phyloP scores from a whole-genome alignment of 2,797 vertebrate species.

The Protonibea diacanthus region DNA sequence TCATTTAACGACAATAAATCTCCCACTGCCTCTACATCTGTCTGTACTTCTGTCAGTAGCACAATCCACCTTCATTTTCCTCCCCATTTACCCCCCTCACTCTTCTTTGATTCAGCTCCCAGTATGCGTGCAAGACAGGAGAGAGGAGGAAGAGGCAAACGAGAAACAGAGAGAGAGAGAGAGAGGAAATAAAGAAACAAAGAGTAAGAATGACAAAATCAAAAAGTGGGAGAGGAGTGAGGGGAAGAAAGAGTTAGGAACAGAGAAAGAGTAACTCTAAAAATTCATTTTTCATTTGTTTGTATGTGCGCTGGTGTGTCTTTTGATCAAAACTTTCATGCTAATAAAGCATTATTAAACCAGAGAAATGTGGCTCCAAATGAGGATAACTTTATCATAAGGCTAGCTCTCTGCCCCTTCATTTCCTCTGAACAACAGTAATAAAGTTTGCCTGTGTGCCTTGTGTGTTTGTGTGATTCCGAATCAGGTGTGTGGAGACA shows the following conservation, averaged over 20 bases:
- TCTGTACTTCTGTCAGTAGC: background rate
- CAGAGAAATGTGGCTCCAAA: background rate
- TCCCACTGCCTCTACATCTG: background rate
- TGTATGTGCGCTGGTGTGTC: background rate
- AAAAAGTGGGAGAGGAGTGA: background rate
- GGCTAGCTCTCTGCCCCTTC: conserved; percentile 19
- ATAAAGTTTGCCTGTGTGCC: conserved; percentile 4
- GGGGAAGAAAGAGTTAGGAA: background rate
- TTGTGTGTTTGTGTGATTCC: conserved; percentile 30
- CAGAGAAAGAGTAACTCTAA: background rate
- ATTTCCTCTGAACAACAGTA: conserved; percentile 14
- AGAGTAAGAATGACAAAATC: background rate
- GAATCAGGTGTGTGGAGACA: conserved; percentile 24
- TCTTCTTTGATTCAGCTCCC: background rate
- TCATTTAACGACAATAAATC: background rate
- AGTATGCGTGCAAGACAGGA: background rate
- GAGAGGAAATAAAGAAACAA: background rate
- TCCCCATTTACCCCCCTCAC: background rate
- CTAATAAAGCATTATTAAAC: conserved; percentile 10
- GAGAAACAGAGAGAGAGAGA: background rate
- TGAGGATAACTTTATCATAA: background rate
- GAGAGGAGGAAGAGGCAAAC: background rate
- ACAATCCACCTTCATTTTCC: background rate
- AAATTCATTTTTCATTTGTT: background rate
- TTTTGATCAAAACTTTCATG: conserved; percentile 1